Percentiles rank a stretch among this genome's conserved stretches.
Conservation (phyloP, 2,888 invertebrate genomes). For the Perithous albicinctus region DNA sequence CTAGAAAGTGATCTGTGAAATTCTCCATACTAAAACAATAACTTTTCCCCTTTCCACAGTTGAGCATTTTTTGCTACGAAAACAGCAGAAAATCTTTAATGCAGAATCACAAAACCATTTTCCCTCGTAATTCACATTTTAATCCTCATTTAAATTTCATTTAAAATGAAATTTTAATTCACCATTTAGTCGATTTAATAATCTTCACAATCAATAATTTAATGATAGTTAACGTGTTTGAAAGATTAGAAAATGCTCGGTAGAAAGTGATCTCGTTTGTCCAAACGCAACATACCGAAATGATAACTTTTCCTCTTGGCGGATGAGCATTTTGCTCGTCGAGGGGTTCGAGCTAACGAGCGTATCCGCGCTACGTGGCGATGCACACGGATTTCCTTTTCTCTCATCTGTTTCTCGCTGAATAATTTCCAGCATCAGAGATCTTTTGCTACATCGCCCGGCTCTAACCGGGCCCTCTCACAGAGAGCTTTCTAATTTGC, state of each 20-base stretch:
- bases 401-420: slow-evolving; percentile 20
- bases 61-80: too few relatives aligned
- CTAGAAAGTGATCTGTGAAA: too few relatives aligned
- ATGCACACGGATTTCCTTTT: slow-evolving; percentile 27
- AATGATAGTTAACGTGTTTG: background rate
- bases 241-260: background rate
- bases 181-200: background rate
- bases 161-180: too few relatives aligned
- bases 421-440: slow-evolving; percentile 40
- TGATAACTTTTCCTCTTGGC: background rate
- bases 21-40: too few relatives aligned
- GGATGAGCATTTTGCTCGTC: slow-evolving; percentile 39
- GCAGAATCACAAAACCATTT: too few relatives aligned
- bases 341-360: slow-evolving; percentile 63
- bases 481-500: slow-evolving; percentile 64
- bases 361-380: slow-evolving; percentile 57
- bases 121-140: too few relatives aligned
- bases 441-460: slow-evolving; percentile 25
- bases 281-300: background rate
- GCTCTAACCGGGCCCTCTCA: slow-evolving; percentile 4
- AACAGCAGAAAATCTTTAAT: too few relatives aligned
- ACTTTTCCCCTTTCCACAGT: too few relatives aligned
- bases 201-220: background rate
- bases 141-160: too few relatives aligned
- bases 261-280: slow-evolving; percentile 1